Conservation (phyloP, 2,797 vertebrate species). For the Hydrocynus forskahlii region DNA sequence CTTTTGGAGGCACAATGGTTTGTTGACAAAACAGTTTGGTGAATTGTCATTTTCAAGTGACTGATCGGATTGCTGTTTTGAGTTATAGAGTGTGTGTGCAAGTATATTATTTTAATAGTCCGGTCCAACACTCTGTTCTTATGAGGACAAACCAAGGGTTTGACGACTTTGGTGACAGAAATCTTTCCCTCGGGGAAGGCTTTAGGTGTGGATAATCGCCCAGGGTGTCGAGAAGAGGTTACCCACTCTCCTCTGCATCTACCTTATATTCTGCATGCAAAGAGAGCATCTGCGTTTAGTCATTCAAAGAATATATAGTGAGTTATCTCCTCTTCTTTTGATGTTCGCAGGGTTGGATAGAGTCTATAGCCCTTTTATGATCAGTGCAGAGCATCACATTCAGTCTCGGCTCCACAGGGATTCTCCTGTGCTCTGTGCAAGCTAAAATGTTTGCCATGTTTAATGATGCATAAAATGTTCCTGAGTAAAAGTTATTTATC, state of each 20-base stretch:
- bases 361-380: constrained; percentile 81
- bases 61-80: too few relatives aligned
- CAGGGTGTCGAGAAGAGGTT: neutral
- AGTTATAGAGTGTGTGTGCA: too few relatives aligned
- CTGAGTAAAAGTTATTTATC: constrained; percentile 91
- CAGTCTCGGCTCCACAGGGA: constrained; percentile 87
- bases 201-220: constrained; percentile 1
- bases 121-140: neutral
- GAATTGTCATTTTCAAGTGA: neutral
- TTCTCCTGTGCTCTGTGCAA: constrained; percentile 82
- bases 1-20: too few relatives aligned
- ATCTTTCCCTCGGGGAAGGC: neutral
- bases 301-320: constrained; percentile 81
- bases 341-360: constrained; percentile 83
- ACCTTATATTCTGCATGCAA: constrained; percentile 71
- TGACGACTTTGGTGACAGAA: neutral
- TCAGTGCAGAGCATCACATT: constrained; percentile 84
- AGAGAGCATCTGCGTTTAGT: constrained; percentile 72
- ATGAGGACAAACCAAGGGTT: neutral
- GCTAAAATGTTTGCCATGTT: constrained; percentile 90
- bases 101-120: neutral
- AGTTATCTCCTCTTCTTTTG: constrained; percentile 80
- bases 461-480: constrained; percentile 93
- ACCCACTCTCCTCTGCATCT: neutral
- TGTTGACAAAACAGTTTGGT: neutral